Evolutionary conservation across 2,888 invertebrate genomes (phyloP).

Genomic region (Chrysopilus asiliformis): DNA sequence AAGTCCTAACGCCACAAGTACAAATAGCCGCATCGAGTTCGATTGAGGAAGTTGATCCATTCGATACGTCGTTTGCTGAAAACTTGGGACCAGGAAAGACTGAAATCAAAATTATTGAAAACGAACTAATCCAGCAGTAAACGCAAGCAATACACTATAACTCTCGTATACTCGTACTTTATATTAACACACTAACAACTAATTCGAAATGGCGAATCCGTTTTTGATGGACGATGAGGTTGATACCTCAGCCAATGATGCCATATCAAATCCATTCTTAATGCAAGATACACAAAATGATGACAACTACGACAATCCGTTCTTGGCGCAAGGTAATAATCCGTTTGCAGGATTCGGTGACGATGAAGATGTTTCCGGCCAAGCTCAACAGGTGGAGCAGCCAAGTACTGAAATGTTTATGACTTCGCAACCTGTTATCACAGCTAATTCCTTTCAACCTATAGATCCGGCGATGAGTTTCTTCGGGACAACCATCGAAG

Average conservation of each 20-base stretch:
- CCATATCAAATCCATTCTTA: conserved; percentile 53
- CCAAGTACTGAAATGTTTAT: too few relatives aligned
- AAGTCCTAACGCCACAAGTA: conserved; percentile 54
- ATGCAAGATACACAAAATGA: conserved; percentile 33
- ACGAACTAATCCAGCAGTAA: conserved; percentile 49
- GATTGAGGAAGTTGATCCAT: conserved; percentile 54
- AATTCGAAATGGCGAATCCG: conserved; percentile 56
- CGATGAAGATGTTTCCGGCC: conserved; percentile 19
- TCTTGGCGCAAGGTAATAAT: conserved; percentile 47
- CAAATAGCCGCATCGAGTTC: conserved; percentile 29
- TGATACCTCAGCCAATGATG: conserved; percentile 36
- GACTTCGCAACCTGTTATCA: too few relatives aligned
- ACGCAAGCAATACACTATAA: background rate
- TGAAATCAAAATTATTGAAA: conserved; percentile 63
- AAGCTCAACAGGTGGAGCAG: too few relatives aligned
- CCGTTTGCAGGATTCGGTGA: conserved; percentile 51
- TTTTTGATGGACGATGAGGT: conserved; percentile 61
- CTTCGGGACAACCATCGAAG: conserved; percentile 36
- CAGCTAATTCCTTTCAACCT: conserved; percentile 9
- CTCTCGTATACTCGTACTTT: too few relatives aligned
- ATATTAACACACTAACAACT: background rate
- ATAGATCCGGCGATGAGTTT: conserved; percentile 36
- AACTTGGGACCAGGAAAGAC: conserved; percentile 65
- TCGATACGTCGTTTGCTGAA: conserved; percentile 73
- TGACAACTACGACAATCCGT: conserved; percentile 50